A percentile compares a stretch with the other conserved stretches of the same genome.
Conservation (phyloP, 2,888 invertebrate species). For the Tetranychus truncatus region DNA sequence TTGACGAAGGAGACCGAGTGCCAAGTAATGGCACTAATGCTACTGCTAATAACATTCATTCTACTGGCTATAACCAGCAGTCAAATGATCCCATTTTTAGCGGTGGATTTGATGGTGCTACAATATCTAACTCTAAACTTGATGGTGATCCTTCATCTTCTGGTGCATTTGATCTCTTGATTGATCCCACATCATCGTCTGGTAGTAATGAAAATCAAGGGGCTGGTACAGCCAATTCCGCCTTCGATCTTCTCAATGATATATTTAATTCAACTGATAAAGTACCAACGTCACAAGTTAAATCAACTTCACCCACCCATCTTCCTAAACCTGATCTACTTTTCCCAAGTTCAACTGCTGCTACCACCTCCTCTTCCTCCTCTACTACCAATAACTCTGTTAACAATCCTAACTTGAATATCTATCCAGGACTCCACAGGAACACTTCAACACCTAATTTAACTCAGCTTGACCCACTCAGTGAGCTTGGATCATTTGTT, state of each 20-base stretch:
- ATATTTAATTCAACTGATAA: slow-evolving; percentile 1
- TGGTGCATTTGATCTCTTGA: slow-evolving; percentile 1
- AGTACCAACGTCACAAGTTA: not conserved
- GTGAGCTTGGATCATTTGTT: slow-evolving; percentile 24
- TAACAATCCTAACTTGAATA: not conserved
- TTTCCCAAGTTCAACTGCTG: not conserved
- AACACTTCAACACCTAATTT: slow-evolving; percentile 28
- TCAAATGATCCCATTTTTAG: slow-evolving; percentile 8
- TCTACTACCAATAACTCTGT: not conserved
- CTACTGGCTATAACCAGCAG: not conserved
- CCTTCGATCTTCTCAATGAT: slow-evolving; percentile 12
- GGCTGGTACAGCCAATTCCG: not conserved
- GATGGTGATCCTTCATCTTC: not conserved
- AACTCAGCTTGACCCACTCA: slow-evolving; percentile 26
- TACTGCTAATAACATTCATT: not conserved
- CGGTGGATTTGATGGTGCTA: not conserved
- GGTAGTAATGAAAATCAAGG: not conserved
- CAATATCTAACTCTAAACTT: not conserved
- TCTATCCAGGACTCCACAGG: slow-evolving; percentile 13
- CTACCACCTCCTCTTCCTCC: not conserved
- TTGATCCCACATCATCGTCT: not conserved
- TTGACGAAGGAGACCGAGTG: slow-evolving; percentile 7
- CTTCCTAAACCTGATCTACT: not conserved
- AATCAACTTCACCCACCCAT: not conserved
- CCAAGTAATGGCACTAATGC: not conserved